phyloP scores from a whole-genome alignment of 2,888 invertebrate genomes.

The Hirudinaria manillensis region DNA sequence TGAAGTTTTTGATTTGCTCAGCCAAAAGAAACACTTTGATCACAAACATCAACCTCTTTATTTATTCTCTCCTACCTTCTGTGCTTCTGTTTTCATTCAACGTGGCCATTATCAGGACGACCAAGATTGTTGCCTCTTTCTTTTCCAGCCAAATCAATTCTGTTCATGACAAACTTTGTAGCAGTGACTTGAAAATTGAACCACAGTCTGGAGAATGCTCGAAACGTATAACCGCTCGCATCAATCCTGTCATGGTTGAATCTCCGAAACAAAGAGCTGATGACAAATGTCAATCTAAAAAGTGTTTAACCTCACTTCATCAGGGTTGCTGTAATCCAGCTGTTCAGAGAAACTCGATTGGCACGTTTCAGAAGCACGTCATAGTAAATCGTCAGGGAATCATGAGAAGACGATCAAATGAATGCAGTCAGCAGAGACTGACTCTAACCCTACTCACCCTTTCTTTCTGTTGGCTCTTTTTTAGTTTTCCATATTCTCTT shows the following conservation, averaged over 20 bases:
- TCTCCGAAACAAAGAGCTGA: too few relatives aligned
- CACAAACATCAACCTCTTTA: slow-evolving; percentile 6
- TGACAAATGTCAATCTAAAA: neutral
- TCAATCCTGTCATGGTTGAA: too few relatives aligned
- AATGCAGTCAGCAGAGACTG: slow-evolving; percentile 16
- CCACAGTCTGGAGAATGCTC: too few relatives aligned
- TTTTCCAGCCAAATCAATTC: neutral
- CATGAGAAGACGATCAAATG: neutral
- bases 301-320: neutral
- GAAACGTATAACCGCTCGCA: too few relatives aligned
- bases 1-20: slow-evolving; percentile 6
- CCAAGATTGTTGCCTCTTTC: neutral
- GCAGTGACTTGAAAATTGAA: neutral
- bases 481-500: slow-evolving; percentile 6
- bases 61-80: slow-evolving; percentile 17
- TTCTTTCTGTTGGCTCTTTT: slow-evolving; percentile 10
- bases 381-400: neutral
- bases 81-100: slow-evolving; percentile 3
- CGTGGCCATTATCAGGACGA: slow-evolving; percentile 16
- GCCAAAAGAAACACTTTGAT: neutral
- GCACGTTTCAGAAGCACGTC: neutral
- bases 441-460: slow-evolving; percentile 13
- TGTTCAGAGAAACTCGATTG: neutral
- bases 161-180: neutral
- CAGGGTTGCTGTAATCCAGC: neutral